phyloP scores from a whole-genome alignment of 2,888 invertebrate species.

The Epinotia demarniana region DNA sequence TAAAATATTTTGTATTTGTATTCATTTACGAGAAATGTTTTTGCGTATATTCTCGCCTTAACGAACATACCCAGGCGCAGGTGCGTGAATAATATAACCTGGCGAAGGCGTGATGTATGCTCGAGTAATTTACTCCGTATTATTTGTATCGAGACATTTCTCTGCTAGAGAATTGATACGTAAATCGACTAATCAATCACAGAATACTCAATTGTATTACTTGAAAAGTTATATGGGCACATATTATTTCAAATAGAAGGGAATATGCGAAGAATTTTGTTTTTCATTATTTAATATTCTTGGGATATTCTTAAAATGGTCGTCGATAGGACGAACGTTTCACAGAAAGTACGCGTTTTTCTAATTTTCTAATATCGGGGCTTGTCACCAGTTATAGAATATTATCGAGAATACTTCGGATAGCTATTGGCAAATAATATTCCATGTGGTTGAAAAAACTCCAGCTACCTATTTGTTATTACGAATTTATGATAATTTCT shows the following conservation, averaged over 20 bases:
- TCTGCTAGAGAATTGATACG: conserved; percentile 14
- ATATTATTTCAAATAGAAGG: not conserved
- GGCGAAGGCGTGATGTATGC: conserved; percentile 42
- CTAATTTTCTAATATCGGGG: not conserved
- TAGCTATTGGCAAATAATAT: not conserved
- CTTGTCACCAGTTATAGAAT: not conserved
- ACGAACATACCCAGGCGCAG: conserved; percentile 30
- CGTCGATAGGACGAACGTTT: not conserved
- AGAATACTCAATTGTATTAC: not conserved
- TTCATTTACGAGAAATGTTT: no score
- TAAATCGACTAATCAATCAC: conserved; percentile 16
- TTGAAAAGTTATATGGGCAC: not conserved
- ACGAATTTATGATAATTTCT: no score
- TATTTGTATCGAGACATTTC: conserved; percentile 36
- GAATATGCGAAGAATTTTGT: not conserved
- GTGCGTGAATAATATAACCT: conserved; percentile 41
- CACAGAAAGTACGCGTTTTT: not conserved
- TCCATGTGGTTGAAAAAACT: not conserved
- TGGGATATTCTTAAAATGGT: not conserved
- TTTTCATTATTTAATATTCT: not conserved
- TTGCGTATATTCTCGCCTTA: no score
- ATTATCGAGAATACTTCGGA: no score
- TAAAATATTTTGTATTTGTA: no score
- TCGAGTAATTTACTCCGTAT: conserved; percentile 38
- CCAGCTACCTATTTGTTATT: not conserved